These are phyloP conservation scores for Oreochromis spilurus DNA, from an alignment of 2,113 vertebrate species.

Conservation along the genomic window DNA sequence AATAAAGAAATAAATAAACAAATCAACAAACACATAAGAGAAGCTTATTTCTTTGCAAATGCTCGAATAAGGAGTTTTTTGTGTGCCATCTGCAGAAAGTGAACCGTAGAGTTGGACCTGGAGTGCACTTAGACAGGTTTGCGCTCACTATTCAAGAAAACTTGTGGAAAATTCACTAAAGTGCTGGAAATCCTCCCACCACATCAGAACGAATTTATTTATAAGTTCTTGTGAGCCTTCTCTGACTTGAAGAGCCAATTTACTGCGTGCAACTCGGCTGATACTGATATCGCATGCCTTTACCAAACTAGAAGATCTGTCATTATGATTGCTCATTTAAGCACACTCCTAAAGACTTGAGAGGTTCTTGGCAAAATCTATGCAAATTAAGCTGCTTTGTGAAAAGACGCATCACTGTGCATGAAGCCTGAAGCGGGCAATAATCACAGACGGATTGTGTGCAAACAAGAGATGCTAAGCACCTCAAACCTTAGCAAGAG, in stretches of 20 bases:
- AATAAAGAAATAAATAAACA: constrained; percentile 71
- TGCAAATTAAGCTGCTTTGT: constrained; percentile 63
- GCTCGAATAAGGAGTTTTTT: constrained; percentile 68
- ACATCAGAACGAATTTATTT: constrained; percentile 26
- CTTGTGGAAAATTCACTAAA: constrained; percentile 14
- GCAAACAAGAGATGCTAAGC: constrained; percentile 74
- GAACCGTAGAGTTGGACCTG: constrained; percentile 14
- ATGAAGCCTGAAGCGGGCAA: constrained; percentile 42
- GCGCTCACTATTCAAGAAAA: constrained; percentile 28
- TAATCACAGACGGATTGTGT: constrained; percentile 73
- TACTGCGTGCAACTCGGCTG: not conserved
- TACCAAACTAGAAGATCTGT: constrained; percentile 44
- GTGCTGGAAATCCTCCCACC: not conserved
- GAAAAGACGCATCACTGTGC: constrained; percentile 40
- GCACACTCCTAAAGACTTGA: constrained; percentile 34
- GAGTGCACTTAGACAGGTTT: constrained; percentile 25
- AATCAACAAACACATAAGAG: constrained; percentile 64
- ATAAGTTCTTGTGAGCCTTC: not conserved
- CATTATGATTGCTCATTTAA: constrained; percentile 56
- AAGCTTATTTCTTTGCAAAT: constrained; percentile 60
- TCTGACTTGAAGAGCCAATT: constrained; percentile 35
- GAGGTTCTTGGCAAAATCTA: constrained; percentile 52
- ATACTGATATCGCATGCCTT: constrained; percentile 18
- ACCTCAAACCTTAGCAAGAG: constrained; percentile 46
- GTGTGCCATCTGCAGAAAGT: constrained; percentile 71